Conservation (phyloP, 2,113 vertebrate genomes). For the Etheostoma spectabile region DNA sequence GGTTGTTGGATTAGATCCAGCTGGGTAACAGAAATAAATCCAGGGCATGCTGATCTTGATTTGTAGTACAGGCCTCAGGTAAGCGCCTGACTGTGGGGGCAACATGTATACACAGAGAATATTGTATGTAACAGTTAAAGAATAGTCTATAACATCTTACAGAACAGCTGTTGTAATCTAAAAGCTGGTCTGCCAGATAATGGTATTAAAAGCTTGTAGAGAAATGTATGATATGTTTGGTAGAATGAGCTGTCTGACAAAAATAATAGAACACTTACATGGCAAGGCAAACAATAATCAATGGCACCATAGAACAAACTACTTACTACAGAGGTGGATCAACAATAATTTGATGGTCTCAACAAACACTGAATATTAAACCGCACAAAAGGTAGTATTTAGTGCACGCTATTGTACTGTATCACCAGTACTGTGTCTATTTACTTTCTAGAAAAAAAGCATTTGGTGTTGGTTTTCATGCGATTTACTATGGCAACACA, state of each 20-base stretch:
- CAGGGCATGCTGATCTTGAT: too few relatives aligned
- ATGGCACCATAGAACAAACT: neutral
- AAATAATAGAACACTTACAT: neutral
- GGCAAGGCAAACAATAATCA: too few relatives aligned
- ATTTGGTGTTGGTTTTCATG: neutral
- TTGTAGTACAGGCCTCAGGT: neutral
- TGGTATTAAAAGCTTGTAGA: too few relatives aligned
- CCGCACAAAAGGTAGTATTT: neutral
- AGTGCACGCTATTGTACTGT: neutral
- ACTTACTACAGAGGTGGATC: neutral
- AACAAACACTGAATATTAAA: neutral
- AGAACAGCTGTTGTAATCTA: neutral
- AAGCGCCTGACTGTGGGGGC: neutral
- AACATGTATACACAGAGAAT: neutral
- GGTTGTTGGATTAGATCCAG: too few relatives aligned
- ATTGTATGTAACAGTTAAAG: neutral
- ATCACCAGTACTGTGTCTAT: neutral
- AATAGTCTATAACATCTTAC: neutral
- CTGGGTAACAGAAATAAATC: too few relatives aligned
- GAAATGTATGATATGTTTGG: neutral
- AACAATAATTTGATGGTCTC: neutral
- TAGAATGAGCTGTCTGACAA: neutral
- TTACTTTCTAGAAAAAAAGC: neutral
- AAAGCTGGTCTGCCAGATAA: neutral
- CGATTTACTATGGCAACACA: neutral